A percentile compares a stretch with the other conserved stretches of the same genome.
Conservation (phyloP, 2,113 vertebrate species). For the Pelecanus crispus region DNA sequence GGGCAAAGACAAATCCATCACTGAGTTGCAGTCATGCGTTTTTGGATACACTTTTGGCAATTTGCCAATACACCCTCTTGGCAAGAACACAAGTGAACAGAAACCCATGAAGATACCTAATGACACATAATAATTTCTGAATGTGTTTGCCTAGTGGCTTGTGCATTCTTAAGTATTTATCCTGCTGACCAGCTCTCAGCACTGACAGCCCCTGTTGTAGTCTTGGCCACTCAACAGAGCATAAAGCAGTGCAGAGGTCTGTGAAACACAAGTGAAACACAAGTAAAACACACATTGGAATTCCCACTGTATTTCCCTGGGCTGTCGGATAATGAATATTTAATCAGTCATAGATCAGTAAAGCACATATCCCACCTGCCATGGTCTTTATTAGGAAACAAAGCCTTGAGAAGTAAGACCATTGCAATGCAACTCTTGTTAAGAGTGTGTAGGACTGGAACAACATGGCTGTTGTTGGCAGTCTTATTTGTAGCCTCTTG, state of each 20-base stretch:
- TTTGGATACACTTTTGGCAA: neutral
- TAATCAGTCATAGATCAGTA: neutral
- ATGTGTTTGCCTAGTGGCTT: neutral
- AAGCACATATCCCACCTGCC: neutral
- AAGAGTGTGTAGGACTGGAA: neutral
- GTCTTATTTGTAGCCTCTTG: neutral
- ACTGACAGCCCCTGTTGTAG: neutral
- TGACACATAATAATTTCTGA: neutral
- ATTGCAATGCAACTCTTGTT: neutral
- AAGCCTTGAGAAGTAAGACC: neutral
- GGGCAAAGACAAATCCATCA: neutral
- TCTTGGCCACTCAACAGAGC: neutral
- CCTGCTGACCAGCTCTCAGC: neutral
- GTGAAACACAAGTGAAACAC: slow-evolving; percentile 13
- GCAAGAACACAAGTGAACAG: neutral
- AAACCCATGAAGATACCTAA: neutral
- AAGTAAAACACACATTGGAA: neutral
- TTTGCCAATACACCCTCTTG: neutral
- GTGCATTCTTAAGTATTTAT: neutral
- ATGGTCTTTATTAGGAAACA: neutral
- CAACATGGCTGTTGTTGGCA: neutral
- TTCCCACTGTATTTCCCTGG: neutral
- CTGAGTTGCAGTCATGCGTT: neutral
- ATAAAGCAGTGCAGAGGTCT: neutral
- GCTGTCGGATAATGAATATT: neutral